These are phyloP conservation scores for Cephus pulcher DNA, from an alignment of 2,888 invertebrate genomes.

Conservation along the genomic window DNA sequence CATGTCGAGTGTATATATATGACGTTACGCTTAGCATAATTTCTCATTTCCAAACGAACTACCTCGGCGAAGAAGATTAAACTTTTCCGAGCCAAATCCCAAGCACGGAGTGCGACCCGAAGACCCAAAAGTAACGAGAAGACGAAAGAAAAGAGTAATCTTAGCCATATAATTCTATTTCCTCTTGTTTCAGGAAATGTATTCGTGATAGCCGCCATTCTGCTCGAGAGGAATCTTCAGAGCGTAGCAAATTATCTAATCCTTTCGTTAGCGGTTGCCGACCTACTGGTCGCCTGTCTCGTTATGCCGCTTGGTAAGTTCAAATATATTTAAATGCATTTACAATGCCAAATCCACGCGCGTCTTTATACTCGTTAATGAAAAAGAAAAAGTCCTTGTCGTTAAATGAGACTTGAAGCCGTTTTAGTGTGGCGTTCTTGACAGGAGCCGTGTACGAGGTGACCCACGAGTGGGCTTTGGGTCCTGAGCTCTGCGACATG, in stretches of 20 bases:
- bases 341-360: too few relatives aligned
- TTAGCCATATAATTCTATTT: too few relatives aligned
- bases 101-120: too few relatives aligned
- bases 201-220: slow-evolving; percentile 93
- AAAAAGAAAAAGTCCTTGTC: too few relatives aligned
- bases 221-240: slow-evolving; percentile 87
- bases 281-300: slow-evolving; percentile 87
- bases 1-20: too few relatives aligned
- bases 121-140: too few relatives aligned
- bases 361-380: too few relatives aligned
- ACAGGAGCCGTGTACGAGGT: slow-evolving; percentile 81
- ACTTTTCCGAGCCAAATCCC: too few relatives aligned
- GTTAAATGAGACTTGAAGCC: slow-evolving; percentile 12
- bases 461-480: slow-evolving; percentile 85
- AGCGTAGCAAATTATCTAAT: slow-evolving; percentile 93
- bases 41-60: too few relatives aligned
- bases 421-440: slow-evolving; percentile 49
- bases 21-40: too few relatives aligned
- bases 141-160: too few relatives aligned
- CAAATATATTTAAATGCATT: not conserved
- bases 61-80: too few relatives aligned
- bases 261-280: slow-evolving; percentile 90
- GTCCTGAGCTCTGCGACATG: slow-evolving; percentile 91
- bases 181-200: slow-evolving; percentile 80
- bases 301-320: slow-evolving; percentile 76